Conservation (phyloP, 2,888 invertebrate species). For the Leptinotarsa rubiginosa region DNA sequence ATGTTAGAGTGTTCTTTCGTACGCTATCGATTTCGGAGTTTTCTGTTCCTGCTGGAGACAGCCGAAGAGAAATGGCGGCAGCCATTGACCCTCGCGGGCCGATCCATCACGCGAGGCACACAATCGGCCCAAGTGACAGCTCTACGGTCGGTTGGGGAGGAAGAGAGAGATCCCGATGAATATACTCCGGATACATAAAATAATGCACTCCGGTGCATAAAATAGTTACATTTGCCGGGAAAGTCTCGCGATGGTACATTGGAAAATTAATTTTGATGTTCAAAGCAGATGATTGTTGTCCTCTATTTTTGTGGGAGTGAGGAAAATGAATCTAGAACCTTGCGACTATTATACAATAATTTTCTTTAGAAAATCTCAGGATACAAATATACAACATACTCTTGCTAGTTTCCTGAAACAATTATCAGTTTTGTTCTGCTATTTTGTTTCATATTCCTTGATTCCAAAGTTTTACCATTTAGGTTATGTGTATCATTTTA, state of each 20-base stretch:
- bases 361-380: too few species aligned
- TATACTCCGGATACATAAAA: slow-evolving; percentile 21
- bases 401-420: too few species aligned
- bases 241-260: background rate
- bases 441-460: too few species aligned
- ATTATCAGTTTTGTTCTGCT: too few species aligned
- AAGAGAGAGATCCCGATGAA: slow-evolving; percentile 23
- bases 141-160: slow-evolving; percentile 37
- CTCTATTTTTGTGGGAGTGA: too few species aligned
- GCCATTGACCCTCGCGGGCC: slow-evolving; percentile 73
- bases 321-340: too few species aligned
- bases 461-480: too few species aligned
- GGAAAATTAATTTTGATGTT: background rate
- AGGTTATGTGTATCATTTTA: too few species aligned
- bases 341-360: too few species aligned
- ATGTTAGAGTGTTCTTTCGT: slow-evolving; percentile 56
- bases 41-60: slow-evolving; percentile 68
- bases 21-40: slow-evolving; percentile 61
- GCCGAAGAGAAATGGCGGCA: slow-evolving; percentile 73
- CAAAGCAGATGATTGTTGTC: background rate
- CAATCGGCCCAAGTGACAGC: slow-evolving; percentile 54
- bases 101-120: slow-evolving; percentile 66
- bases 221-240: slow-evolving; percentile 4
- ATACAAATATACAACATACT: too few species aligned
- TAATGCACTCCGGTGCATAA: too few species aligned